A percentile compares a stretch with the other conserved stretches of the same genome.
Evolutionary conservation across 2,113 vertebrate species (phyloP).

Genomic region (Anoplopoma fimbria): DNA sequence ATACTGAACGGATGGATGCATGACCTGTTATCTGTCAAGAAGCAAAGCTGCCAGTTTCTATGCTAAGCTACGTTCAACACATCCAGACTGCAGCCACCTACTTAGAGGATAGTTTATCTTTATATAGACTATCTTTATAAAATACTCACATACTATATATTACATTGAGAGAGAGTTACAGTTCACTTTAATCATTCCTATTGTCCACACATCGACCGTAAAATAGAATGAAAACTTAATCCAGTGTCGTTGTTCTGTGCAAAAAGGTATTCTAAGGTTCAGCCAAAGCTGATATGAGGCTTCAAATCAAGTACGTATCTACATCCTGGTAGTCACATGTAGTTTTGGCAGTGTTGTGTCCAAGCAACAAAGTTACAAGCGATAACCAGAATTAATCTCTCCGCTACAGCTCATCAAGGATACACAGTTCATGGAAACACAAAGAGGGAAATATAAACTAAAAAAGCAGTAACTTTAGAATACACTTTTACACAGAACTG

Average conservation of each 20-base stretch:
- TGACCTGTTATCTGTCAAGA: no score
- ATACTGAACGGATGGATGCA: no score
- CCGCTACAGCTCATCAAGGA: neutral
- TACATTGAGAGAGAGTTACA: no score
- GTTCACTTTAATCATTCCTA: no score
- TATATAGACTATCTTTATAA: no score
- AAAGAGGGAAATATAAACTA: neutral
- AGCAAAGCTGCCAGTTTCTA: no score
- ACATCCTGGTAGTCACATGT: neutral
- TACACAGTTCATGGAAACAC: neutral
- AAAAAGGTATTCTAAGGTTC: neutral
- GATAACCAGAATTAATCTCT: neutral
- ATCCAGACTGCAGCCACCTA: no score
- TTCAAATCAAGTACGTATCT: neutral
- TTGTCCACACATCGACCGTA: no score
- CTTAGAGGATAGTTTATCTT: no score
- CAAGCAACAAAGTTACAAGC: neutral
- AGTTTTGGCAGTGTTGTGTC: neutral
- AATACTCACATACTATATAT: no score
- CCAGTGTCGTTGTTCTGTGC: neutral
- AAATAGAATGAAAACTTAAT: no score
- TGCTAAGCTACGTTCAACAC: no score
- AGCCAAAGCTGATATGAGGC: neutral
- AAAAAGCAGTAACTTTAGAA: neutral
- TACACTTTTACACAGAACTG: neutral